Base-by-base conservation (phyloP, 1,140 invertebrate species). In the Apocrypta bakeri region DNA sequence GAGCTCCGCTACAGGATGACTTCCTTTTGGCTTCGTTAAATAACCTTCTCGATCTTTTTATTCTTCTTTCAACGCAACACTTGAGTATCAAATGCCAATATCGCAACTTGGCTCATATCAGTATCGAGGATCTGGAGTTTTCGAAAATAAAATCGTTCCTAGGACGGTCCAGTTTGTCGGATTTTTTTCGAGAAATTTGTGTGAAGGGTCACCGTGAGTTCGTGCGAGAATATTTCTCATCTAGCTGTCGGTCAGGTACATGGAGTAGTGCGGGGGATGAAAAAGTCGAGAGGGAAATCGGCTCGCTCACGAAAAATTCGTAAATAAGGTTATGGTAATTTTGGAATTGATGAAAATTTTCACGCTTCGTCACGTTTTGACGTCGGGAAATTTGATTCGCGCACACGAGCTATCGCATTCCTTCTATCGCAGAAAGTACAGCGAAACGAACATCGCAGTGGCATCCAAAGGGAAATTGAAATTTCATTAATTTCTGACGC, bases 221-320 rank as follows among this genome's bases (percentile, higher is more conserved):
- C 61, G 42, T 40, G 42, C 66, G 37, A 17, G 40, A 77, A 69
- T 72, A 73, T 83, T 71, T 80, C 61, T 75, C 63, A 83, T 78
- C 64, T 68, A 21, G 17, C 48, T 56, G 48, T 17, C 21, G 48
- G 48, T 56, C 48, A 56, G 17, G n/a, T n/a, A n/a, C n/a, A n/a
- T n/a, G n/a, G n/a, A n/a, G n/a, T n/a, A n/a, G n/a, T n/a, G n/a
- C n/a, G n/a, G 42, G 42, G 42, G 14, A 42, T 17, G 48, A 56
- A 56, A 56, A 56, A 56, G 48, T 56, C 48, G 14, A 17, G 48
- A 21, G 48, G 14, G 11, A 42, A 42, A 42, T 42, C 40, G 40
- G 40, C 3, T 42, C 40, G 40, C 4, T 6, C 21, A 21, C 3
- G n/a, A 21, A 17, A 68, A 68, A 31, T 68, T 68, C 25, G 64